phyloP scores from a whole-genome alignment of 2,888 invertebrate species.

The Clusia tigrina region DNA sequence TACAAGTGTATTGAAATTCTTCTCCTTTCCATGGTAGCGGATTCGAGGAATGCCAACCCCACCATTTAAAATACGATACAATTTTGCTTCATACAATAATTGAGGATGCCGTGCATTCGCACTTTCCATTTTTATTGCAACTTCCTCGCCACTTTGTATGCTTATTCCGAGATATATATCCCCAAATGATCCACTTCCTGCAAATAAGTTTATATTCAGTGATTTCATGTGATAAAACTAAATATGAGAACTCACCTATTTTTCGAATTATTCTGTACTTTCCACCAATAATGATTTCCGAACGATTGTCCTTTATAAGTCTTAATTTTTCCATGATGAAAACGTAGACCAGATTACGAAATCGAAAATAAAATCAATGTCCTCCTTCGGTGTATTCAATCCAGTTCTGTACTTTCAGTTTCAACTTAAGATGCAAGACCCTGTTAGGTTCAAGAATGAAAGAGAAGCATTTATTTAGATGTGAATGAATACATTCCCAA shows the following conservation, averaged over 20 bases:
- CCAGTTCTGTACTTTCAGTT: too few relatives aligned
- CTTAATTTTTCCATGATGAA: conserved; percentile 60
- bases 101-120: conserved; percentile 96
- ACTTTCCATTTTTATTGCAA: conserved; percentile 97
- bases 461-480: too few relatives aligned
- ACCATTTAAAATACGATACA: conserved; percentile 96
- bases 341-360: too few relatives aligned
- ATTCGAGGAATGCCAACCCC: conserved; percentile 94
- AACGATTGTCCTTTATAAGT: conserved; percentile 57
- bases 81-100: conserved; percentile 96
- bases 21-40: conserved; percentile 91
- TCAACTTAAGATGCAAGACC: too few relatives aligned
- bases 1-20: conserved; percentile 96
- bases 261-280: conserved; percentile 95
- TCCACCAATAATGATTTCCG: conserved; percentile 85
- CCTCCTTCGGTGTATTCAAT: too few relatives aligned
- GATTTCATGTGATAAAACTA: too few relatives aligned
- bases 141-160: conserved; percentile 90
- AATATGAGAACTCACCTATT: conserved; percentile 81
- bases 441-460: too few relatives aligned
- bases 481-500: too few relatives aligned
- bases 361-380: too few relatives aligned
- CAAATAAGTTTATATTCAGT: too few relatives aligned
- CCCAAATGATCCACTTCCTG: conserved; percentile 91
- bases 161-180: conserved; percentile 96